phyloP scores from a whole-genome alignment of 2,113 vertebrate species.

The Neolamprologus fasciatus region DNA sequence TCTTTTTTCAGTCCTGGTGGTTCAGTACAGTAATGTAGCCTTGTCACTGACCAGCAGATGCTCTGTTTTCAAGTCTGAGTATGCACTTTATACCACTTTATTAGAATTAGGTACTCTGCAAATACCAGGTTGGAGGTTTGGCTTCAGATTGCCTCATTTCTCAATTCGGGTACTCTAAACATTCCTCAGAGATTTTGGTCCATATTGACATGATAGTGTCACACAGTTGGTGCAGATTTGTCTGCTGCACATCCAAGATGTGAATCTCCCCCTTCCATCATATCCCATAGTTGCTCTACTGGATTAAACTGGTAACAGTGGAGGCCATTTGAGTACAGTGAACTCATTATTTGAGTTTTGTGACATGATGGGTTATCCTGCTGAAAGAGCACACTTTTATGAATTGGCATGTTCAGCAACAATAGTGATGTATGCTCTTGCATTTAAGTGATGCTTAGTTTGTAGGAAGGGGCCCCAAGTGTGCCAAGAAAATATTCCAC shows the following conservation, averaged over 20 bases:
- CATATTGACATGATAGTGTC: neutral
- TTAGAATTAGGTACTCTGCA: neutral
- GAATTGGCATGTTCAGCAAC: neutral
- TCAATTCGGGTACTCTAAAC: neutral
- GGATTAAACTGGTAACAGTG: neutral
- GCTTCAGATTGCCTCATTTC: neutral
- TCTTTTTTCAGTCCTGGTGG: neutral
- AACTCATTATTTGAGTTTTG: neutral
- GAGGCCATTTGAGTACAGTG: neutral
- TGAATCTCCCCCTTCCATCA: neutral
- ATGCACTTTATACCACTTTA: neutral
- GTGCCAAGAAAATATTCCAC: neutral
- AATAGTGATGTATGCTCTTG: neutral
- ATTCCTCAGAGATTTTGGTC: neutral
- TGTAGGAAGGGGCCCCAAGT: neutral
- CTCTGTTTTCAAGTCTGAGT: neutral
- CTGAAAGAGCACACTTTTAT: neutral
- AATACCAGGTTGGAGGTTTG: neutral
- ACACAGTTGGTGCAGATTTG: neutral
- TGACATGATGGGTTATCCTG: neutral
- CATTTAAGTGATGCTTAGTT: neutral
- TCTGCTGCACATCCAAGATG: neutral
- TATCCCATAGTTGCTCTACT: neutral
- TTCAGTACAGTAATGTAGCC: neutral
- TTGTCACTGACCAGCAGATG: rapidly evolving